Conservation (phyloP, 2,888 invertebrate genomes). For the Fragum fragum region DNA sequence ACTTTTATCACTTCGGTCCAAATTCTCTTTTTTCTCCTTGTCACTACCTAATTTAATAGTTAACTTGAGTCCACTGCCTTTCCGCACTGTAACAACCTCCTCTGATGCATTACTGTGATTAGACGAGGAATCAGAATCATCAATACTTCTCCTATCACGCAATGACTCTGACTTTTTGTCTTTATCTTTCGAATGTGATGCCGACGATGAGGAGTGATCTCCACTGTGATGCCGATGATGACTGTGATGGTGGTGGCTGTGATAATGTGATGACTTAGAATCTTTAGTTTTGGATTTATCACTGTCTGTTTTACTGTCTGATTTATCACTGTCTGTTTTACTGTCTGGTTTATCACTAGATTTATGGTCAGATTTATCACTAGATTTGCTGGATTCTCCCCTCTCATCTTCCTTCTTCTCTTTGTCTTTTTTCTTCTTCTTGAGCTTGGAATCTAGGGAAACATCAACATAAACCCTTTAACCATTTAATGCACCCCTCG, state of each 20-base stretch:
- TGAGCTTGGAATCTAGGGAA: constrained; percentile 52
- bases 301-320: constrained; percentile 32
- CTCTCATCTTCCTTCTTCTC: constrained; percentile 86
- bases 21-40: constrained; percentile 41
- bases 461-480: background rate
- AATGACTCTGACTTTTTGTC: constrained; percentile 14
- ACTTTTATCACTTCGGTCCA: constrained; percentile 31
- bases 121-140: background rate
- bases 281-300: constrained; percentile 60
- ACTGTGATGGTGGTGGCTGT: constrained; percentile 13
- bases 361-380: constrained; percentile 66
- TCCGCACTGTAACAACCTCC: constrained; percentile 58
- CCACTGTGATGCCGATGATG: constrained; percentile 40
- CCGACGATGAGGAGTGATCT: constrained; percentile 31
- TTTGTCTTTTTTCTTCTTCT: constrained; percentile 65
- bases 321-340: constrained; percentile 71
- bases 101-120: constrained; percentile 49
- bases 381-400: constrained; percentile 84
- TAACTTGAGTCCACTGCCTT: constrained; percentile 71
- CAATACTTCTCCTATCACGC: constrained; percentile 5
- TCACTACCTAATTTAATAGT: constrained; percentile 71
- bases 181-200: constrained; percentile 18
- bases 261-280: constrained; percentile 37
- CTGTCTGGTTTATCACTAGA: constrained; percentile 30
- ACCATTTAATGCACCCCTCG: too few species aligned